These are phyloP conservation scores for Callyntrura sp. DNA, from an alignment of 2,888 invertebrate species.

Conservation along the genomic window DNA sequence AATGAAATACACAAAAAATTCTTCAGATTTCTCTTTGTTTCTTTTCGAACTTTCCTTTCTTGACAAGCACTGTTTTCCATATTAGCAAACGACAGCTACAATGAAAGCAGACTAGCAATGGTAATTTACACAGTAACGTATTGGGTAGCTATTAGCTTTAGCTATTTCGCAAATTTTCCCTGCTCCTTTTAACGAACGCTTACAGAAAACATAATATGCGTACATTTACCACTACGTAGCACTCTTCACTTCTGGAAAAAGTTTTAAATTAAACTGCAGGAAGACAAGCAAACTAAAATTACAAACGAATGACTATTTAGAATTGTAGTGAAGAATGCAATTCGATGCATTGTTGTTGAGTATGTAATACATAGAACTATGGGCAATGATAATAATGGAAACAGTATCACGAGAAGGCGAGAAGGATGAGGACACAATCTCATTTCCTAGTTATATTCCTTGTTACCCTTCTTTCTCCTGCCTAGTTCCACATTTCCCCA, in stretches of 20 bases:
- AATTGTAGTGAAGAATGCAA: neutral
- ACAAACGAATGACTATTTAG: neutral
- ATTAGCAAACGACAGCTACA: neutral
- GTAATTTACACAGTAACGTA: neutral
- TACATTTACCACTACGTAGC: too few relatives aligned
- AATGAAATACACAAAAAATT: slow-evolving; percentile 61
- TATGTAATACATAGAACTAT: neutral
- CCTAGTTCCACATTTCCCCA: slow-evolving; percentile 70
- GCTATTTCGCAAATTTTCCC: too few relatives aligned
- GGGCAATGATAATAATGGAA: neutral
- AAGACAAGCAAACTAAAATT: neutral
- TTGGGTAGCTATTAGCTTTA: neutral
- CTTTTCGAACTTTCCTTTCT: neutral
- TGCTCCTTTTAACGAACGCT: too few relatives aligned
- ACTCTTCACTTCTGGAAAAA: too few relatives aligned
- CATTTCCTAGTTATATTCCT: slow-evolving; percentile 23
- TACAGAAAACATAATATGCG: too few relatives aligned
- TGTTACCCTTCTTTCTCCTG: neutral
- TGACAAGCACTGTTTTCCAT: slow-evolving; percentile 45
- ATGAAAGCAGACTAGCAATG: neutral
- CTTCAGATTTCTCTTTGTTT: slow-evolving; percentile 44
- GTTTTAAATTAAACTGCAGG: neutral
- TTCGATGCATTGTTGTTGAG: neutral
- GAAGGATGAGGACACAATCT: slow-evolving; percentile 22
- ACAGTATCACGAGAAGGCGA: slow-evolving; percentile 25